Percentiles rank a stretch among this genome's conserved stretches.
phyloP scores from a whole-genome alignment of 1,140 invertebrate genomes.

The Lucilia sericata region DNA sequence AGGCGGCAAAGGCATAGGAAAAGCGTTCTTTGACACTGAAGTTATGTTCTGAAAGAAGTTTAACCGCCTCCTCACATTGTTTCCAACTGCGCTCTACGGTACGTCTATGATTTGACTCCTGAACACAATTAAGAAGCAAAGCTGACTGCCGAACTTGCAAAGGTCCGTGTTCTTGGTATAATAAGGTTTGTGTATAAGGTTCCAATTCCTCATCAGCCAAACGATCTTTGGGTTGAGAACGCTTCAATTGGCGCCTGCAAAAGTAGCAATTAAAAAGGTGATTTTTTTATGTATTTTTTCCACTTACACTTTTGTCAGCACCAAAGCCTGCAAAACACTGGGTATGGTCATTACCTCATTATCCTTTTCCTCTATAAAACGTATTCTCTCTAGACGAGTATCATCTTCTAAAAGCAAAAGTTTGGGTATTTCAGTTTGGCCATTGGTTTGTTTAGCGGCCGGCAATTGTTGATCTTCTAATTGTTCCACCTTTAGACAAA shows the following conservation, averaged over 20 bases:
- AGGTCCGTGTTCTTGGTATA: conserved; percentile 75
- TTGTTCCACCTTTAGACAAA: conserved; percentile 73
- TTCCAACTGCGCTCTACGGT: conserved; percentile 88
- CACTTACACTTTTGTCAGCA: conserved; percentile 79
- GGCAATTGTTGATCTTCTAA: conserved; percentile 61
- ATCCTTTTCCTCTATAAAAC: conserved; percentile 75
- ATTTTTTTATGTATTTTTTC: neutral
- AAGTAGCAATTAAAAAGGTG: neutral
- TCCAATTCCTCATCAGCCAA: conserved; percentile 82
- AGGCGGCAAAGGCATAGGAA: conserved; percentile 75
- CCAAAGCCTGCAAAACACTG: conserved; percentile 81
- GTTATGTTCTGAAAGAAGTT: conserved; percentile 60
- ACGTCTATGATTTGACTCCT: conserved; percentile 82
- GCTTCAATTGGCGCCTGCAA: conserved; percentile 74
- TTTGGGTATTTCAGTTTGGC: conserved; percentile 70
- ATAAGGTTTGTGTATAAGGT: conserved; percentile 80
- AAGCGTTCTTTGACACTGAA: conserved; percentile 57
- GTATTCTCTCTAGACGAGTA: conserved; percentile 81
- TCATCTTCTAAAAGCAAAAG: conserved; percentile 86
- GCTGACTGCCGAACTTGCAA: conserved; percentile 80
- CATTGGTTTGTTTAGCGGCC: conserved; percentile 68
- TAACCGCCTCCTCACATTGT: conserved; percentile 86
- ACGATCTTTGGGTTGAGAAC: conserved; percentile 81
- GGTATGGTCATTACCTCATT: conserved; percentile 72
- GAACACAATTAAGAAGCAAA: conserved; percentile 78